phyloP scores from a whole-genome alignment of 2,888 invertebrate species.

The Athalia rosae region DNA sequence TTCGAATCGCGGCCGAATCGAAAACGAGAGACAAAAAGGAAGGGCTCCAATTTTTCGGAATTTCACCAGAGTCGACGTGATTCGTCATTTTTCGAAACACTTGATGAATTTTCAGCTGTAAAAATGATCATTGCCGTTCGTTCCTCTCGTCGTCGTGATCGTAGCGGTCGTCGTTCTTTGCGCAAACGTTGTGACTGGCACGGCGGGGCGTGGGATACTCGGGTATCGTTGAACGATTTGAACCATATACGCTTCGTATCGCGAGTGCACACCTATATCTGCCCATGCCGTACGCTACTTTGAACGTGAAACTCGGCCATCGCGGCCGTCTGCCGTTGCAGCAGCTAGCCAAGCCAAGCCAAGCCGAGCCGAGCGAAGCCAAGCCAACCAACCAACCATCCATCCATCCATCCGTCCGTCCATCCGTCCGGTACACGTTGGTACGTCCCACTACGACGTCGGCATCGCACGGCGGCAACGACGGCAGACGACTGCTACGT shows the following conservation, averaged over 20 bases:
- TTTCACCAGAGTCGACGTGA: no score
- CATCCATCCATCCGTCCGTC: not conserved
- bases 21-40: no score
- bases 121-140: not conserved
- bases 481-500: constrained; percentile 16
- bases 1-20: no score
- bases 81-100: no score
- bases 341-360: not conserved
- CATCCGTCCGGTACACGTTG: constrained; percentile 35
- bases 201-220: not conserved
- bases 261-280: no score
- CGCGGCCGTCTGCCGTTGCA: not conserved
- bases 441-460: constrained; percentile 36
- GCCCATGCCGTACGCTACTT: not conserved
- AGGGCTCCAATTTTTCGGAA: no score
- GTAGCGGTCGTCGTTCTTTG: constrained; percentile 8
- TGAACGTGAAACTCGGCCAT: constrained; percentile 33
- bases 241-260: not conserved
- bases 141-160: not conserved
- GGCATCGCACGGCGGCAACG: constrained; percentile 4
- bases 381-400: no score
- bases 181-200: constrained; percentile 5
- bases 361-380: constrained; percentile 14
- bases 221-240: not conserved
- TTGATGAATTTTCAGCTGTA: not conserved